Evolutionary conservation across 1,140 invertebrate species (phyloP).

Genomic region (Battus philenor): DNA sequence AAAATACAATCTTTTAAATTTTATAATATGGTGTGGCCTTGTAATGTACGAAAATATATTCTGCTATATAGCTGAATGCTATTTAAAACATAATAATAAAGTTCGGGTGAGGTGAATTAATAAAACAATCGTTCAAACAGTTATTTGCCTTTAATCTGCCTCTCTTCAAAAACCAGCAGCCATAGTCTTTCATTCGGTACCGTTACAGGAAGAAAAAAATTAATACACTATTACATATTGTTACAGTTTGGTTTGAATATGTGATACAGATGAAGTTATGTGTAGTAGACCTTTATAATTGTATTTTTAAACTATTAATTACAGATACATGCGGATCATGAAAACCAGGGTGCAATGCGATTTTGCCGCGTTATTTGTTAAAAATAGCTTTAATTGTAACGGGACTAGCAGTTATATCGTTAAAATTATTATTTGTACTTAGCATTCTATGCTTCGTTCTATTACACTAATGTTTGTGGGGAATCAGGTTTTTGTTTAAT

Average conservation of each 20-base stretch:
- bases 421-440: conserved; percentile 72
- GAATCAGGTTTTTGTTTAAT: conserved; percentile 48
- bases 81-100: too few relatives aligned
- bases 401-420: conserved; percentile 67
- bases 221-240: conserved; percentile 72
- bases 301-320: conserved; percentile 66
- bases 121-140: conserved; percentile 72
- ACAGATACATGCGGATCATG: conserved; percentile 67
- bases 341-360: conserved; percentile 72
- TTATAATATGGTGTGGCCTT: too few relatives aligned
- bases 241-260: conserved; percentile 74
- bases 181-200: conserved; percentile 72
- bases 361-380: conserved; percentile 53
- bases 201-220: conserved; percentile 73
- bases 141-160: conserved; percentile 73
- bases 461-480: conserved; percentile 69
- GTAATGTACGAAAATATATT: too few relatives aligned
- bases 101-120: conserved; percentile 26
- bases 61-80: too few relatives aligned
- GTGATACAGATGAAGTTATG: conserved; percentile 72
- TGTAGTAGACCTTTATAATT: conserved; percentile 69
- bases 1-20: too few relatives aligned
- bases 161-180: conserved; percentile 68
- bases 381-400: conserved; percentile 51
- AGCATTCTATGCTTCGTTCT: conserved; percentile 62